A percentile compares a stretch with the other conserved stretches of the same genome.
phyloP scores from a whole-genome alignment of 92 coral and sea anemone species.

The Porites cylindrica region DNA sequence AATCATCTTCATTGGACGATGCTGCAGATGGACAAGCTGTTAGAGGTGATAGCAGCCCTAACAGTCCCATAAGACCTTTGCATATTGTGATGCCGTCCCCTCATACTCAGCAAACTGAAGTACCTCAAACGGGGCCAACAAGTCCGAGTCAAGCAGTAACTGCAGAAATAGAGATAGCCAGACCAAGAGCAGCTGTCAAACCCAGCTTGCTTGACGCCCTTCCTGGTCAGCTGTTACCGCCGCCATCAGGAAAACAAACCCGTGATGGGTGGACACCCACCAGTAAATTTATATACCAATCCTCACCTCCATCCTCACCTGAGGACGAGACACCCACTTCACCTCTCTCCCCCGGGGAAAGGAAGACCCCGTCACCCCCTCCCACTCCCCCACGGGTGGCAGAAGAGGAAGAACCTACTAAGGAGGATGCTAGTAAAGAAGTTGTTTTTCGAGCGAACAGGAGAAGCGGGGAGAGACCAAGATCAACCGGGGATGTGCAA shows the following conservation, averaged over 20 bases:
- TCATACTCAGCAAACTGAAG: slow-evolving; percentile 18
- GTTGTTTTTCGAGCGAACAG: slow-evolving; percentile 51
- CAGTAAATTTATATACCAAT: slow-evolving; percentile 30
- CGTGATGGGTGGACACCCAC: slow-evolving; percentile 80
- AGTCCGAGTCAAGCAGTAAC: slow-evolving; percentile 66
- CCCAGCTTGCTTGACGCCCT: slow-evolving; percentile 76
- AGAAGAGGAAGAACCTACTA: slow-evolving; percentile 6
- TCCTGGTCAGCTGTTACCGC: slow-evolving; percentile 90
- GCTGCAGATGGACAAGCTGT: slow-evolving; percentile 21
- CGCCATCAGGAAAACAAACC: slow-evolving; percentile 85
- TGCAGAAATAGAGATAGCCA: slow-evolving; percentile 69
- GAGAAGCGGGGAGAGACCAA: slow-evolving; percentile 74
- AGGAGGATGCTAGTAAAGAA: slow-evolving; percentile 26
- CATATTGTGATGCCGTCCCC: slow-evolving; percentile 15
- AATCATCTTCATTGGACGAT: slow-evolving; percentile 73
- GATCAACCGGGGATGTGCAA: slow-evolving; percentile 86
- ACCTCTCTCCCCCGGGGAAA: slow-evolving; percentile 53
- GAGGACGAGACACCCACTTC: slow-evolving; percentile 56
- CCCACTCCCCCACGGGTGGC: slow-evolving; percentile 26
- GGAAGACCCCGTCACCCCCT: slow-evolving; percentile 31
- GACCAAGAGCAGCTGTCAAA: slow-evolving; percentile 83
- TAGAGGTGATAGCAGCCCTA: slow-evolving; percentile 44
- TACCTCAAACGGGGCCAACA: slow-evolving; percentile 28
- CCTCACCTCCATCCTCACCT: slow-evolving; percentile 74
- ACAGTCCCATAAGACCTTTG: slow-evolving; percentile 36